A percentile compares a stretch with the other conserved stretches of the same genome.
Conservation (phyloP, 1,140 invertebrate genomes). For the Capitella teleta region DNA sequence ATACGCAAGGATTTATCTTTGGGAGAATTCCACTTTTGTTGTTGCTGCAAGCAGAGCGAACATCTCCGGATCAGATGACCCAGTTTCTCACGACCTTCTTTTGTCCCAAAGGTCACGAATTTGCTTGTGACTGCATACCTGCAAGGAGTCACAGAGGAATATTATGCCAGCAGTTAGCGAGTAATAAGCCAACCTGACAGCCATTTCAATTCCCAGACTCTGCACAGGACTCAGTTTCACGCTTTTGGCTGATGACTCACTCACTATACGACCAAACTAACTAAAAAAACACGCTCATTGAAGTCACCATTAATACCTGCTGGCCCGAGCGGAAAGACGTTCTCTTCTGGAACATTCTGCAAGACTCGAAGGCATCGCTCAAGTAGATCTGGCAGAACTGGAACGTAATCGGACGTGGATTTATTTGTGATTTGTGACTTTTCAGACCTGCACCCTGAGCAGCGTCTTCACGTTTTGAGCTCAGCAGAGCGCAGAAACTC, state of each 20-base stretch:
- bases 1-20: conserved; percentile 1
- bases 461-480: conserved; percentile 25
- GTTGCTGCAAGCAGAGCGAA: conserved; percentile 27
- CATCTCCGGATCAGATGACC: conserved; percentile 28
- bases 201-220: conserved; percentile 28
- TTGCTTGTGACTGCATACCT: neutral
- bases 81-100: conserved; percentile 29
- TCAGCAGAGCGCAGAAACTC: conserved; percentile 21
- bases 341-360: conserved; percentile 24
- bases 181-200: too few species aligned
- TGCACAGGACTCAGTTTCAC: conserved; percentile 28
- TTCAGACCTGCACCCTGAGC: conserved; percentile 27
- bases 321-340: conserved; percentile 23
- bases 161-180: too few species aligned
- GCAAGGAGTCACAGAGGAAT: neutral
- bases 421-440: neutral
- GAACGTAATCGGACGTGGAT: too few species aligned
- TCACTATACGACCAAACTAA: conserved; percentile 17
- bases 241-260: conserved; percentile 25
- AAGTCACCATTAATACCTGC: neutral
- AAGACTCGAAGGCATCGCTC: conserved; percentile 21
- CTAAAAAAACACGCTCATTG: neutral
- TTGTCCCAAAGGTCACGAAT: conserved; percentile 23
- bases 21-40: conserved; percentile 17
- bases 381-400: conserved; percentile 31